Evolutionary conservation across 2,113 vertebrate genomes (phyloP).

Genomic region (Xiphophorus hellerii): DNA sequence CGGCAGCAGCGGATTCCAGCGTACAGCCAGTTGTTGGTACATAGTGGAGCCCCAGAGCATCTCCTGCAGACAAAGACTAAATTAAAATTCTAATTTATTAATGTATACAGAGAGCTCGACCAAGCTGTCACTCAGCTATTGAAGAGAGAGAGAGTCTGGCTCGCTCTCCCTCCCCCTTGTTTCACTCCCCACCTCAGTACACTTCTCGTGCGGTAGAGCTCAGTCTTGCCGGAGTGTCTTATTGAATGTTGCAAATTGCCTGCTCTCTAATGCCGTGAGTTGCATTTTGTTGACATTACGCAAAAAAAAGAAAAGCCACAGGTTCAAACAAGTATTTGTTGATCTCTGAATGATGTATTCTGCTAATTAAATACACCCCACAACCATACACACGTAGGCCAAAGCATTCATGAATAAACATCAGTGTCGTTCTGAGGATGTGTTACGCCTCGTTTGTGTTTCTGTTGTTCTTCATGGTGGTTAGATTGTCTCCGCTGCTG

Average conservation of each 20-base stretch:
- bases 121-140: constrained; percentile 95
- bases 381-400: constrained; percentile 10
- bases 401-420: constrained; percentile 55
- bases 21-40: constrained; percentile 92
- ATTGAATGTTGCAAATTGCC: constrained; percentile 68
- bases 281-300: constrained; percentile 47
- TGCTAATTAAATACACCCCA: constrained; percentile 62
- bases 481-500: constrained; percentile 12
- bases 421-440: constrained; percentile 29
- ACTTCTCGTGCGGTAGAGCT: constrained; percentile 69
- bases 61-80: constrained; percentile 92
- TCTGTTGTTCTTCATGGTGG: neutral
- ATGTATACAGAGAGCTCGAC: constrained; percentile 95
- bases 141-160: constrained; percentile 90
- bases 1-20: constrained; percentile 84
- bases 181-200: constrained; percentile 58
- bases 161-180: constrained; percentile 24
- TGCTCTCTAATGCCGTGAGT: constrained; percentile 60
- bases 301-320: constrained; percentile 55
- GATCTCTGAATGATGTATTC: constrained; percentile 66
- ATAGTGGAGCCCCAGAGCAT: constrained; percentile 87
- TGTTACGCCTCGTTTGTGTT: constrained; percentile 39
- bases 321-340: constrained; percentile 68
- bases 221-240: constrained; percentile 61
- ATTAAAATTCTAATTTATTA: constrained; percentile 99